These are phyloP conservation scores for Argyresthia goedartella DNA, from an alignment of 2,888 invertebrate genomes.

Conservation along the genomic window DNA sequence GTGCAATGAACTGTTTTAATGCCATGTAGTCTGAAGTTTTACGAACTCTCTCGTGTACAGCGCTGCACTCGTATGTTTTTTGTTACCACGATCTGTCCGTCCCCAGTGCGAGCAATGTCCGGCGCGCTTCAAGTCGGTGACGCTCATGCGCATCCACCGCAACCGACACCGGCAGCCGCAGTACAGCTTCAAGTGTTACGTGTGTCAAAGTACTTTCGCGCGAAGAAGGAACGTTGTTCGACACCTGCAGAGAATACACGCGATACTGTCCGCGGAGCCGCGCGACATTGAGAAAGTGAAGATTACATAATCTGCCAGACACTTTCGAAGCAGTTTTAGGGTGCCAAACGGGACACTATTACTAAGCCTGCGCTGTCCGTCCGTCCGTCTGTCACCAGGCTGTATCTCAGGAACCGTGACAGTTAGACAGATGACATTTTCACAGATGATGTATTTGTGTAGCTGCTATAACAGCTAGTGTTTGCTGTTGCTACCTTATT, in stretches of 20 bases:
- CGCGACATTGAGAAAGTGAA: background rate
- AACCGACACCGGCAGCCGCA: slow-evolving; percentile 37
- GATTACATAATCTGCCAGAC: background rate
- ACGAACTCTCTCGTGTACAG: background rate
- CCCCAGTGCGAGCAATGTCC: slow-evolving; percentile 47
- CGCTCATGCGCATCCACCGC: slow-evolving; percentile 48
- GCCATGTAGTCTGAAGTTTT: background rate
- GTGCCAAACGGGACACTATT: no score
- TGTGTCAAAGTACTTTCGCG: slow-evolving; percentile 39
- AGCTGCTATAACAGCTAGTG: no score
- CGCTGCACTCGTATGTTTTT: no score
- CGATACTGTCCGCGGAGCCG: slow-evolving; percentile 2
- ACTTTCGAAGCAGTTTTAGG: no score
- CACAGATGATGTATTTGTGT: no score
- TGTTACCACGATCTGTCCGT: no score
- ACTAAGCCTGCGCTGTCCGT: no score
- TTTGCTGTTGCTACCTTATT: no score
- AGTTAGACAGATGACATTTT: no score
- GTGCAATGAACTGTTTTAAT: no score
- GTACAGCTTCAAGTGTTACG: slow-evolving; percentile 35
- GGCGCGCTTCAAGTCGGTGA: slow-evolving; percentile 45
- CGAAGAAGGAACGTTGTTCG: slow-evolving; percentile 45
- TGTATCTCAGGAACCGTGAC: no score
- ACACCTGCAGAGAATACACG: slow-evolving; percentile 42
- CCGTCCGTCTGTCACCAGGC: no score